Conservation (phyloP, 2,888 invertebrate genomes). For the Sminthurinus aureus region DNA sequence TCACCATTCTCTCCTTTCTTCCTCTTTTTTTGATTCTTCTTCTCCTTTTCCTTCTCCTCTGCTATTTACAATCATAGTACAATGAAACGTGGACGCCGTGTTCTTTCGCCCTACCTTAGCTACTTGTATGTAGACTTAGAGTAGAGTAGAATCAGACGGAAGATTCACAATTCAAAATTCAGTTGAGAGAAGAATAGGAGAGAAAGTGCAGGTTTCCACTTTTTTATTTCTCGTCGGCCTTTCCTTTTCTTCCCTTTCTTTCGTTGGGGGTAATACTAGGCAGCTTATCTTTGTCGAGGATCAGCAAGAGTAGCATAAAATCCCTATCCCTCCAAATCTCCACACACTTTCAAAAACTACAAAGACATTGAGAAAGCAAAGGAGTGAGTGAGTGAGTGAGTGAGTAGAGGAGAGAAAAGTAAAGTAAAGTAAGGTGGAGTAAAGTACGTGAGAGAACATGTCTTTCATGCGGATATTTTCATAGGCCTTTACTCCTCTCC, state of each 20-base stretch:
- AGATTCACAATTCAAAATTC: no score
- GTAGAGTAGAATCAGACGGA: not conserved
- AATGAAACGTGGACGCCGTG: not conserved
- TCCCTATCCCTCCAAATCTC: slow-evolving; percentile 37
- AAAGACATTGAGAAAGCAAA: no score
- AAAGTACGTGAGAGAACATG: slow-evolving; percentile 20
- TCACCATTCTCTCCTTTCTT: not conserved
- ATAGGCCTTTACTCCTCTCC: not conserved
- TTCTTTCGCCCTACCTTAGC: no score
- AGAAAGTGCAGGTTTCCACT: not conserved
- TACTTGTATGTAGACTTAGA: not conserved
- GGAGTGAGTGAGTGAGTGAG: no score
- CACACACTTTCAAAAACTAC: slow-evolving; percentile 27
- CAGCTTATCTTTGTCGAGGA: slow-evolving; percentile 32
- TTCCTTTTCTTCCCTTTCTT: not conserved
- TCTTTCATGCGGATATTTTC: slow-evolving; percentile 23
- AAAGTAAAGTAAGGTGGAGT: not conserved
- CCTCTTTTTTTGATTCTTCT: not conserved
- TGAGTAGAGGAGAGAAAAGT: no score
- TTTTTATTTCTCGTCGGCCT: not conserved
- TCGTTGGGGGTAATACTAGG: slow-evolving; percentile 9
- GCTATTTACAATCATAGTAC: slow-evolving; percentile 13
- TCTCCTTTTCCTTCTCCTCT: not conserved
- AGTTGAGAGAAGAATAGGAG: not conserved
- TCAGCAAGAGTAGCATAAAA: slow-evolving; percentile 41